Percentiles rank a stretch among this genome's conserved stretches.
Evolutionary conservation across 2,113 vertebrate species (phyloP).

Genomic region (Mobula birostris): DNA sequence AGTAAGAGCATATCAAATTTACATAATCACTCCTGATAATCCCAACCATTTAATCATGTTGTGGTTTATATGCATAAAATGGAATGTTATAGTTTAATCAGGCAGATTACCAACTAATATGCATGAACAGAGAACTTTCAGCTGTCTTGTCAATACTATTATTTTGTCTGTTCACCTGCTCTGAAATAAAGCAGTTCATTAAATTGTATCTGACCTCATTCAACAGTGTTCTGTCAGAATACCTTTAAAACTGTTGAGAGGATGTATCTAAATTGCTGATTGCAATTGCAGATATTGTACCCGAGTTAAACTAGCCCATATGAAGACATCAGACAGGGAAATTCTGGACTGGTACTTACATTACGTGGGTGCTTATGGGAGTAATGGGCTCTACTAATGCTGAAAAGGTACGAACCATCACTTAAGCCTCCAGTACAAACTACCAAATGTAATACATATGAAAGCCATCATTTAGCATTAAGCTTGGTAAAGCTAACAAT

Average conservation of each 20-base stretch:
- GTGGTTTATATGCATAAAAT: no score
- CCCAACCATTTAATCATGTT: no score
- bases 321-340: background rate
- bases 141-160: background rate
- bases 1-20: no score
- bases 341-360: background rate
- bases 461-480: background rate
- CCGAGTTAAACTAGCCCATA: background rate
- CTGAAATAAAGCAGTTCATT: background rate
- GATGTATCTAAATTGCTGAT: background rate
- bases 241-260: background rate
- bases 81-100: background rate
- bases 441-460: background rate
- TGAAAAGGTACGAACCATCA: background rate
- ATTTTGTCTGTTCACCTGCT: background rate
- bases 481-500: background rate
- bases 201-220: background rate
- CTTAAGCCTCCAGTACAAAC: background rate
- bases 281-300: background rate
- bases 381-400: background rate
- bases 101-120: background rate
- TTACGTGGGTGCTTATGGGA: background rate
- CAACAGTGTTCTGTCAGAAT: background rate
- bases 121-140: background rate
- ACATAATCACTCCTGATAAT: no score